Evolutionary conservation across 2,888 invertebrate genomes (phyloP).

Genomic region (Spodoptera exigua): DNA sequence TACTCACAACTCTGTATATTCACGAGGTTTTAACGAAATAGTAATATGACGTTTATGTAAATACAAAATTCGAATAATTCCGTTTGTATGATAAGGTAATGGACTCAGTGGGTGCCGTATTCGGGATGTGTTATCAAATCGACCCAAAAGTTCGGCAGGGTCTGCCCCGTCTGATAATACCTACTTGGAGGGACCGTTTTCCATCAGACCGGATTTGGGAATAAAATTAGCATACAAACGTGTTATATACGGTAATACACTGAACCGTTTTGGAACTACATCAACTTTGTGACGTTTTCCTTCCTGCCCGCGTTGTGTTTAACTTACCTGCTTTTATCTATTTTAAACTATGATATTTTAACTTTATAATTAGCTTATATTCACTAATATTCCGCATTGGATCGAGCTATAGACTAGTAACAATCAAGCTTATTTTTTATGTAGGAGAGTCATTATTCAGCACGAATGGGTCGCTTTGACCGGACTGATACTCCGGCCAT

Average conservation of each 20-base stretch:
- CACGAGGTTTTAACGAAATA: slow-evolving; percentile 31
- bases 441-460: too few species aligned
- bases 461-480: too few species aligned
- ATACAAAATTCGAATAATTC: slow-evolving; percentile 64
- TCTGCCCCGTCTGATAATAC: slow-evolving; percentile 72
- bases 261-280: slow-evolving; percentile 74
- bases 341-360: not conserved
- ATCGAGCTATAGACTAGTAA: too few species aligned
- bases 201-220: slow-evolving; percentile 81
- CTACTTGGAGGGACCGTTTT: slow-evolving; percentile 76
- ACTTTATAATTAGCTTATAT: not conserved
- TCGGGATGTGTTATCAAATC: slow-evolving; percentile 79
- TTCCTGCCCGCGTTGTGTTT: slow-evolving; percentile 36
- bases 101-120: slow-evolving; percentile 65
- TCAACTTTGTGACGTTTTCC: slow-evolving; percentile 52
- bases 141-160: slow-evolving; percentile 83
- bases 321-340: slow-evolving; percentile 8
- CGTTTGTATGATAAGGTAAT: slow-evolving; percentile 75
- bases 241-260: slow-evolving; percentile 79
- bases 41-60: slow-evolving; percentile 47
- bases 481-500: too few species aligned
- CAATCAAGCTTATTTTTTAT: too few species aligned
- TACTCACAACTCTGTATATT: slow-evolving; percentile 24
- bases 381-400: too few species aligned
- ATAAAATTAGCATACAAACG: slow-evolving; percentile 87